Evolutionary conservation across 2,113 vertebrate genomes (phyloP), one percentile per base, ranked within the genome.

Genomic region (Irena cyanogastra): DNA sequence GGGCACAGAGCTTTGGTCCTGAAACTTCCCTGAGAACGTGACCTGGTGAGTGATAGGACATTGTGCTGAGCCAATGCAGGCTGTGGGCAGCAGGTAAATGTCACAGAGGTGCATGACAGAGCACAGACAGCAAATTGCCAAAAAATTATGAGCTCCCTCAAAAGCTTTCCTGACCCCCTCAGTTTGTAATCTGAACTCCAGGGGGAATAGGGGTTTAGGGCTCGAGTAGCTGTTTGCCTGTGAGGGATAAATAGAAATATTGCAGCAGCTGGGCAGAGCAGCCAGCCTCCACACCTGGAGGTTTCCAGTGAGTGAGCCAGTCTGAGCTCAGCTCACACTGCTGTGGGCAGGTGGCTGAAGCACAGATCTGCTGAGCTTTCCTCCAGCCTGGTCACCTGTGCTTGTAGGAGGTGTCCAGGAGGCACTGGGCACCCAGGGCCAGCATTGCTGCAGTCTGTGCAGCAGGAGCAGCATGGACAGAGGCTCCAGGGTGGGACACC

Each of bases 11-110:
- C 12, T 64, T 95, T 98, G 64, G 92, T 98, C 78, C 97, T 98
- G 49, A 98, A 98, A 97, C 97, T 98, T 31, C 97, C 97, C 31
- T 98, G 98, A 90, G 98, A 98, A 64, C 98, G 97, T 27, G 98
- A 98, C 96, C 96, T 98, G 97, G 98, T 98, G 96, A 86, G 44
- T 3, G 6, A 39, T 1, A 18, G 60, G 16, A 35, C 12, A 14
- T 6, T 60, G 44, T 17, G 10, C 64, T 35, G 28, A 27, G 47
- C 21, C 54, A 28, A 7, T 24, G 50, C 9, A 0, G 10, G n/a
- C 26, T 72, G 31, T 52, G 64, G 27, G n/a, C 39, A 49, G 71
- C 52, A 75, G 33, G 33, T 14, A 11, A 27, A n/a, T 10, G 35
- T 23, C 52, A 76, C 56, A 65, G n/a, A 65, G 24, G 42, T 14